Evolutionary conservation across 2,797 vertebrate species (phyloP).

Genomic region (Melanotaenia parkinsoni): DNA sequence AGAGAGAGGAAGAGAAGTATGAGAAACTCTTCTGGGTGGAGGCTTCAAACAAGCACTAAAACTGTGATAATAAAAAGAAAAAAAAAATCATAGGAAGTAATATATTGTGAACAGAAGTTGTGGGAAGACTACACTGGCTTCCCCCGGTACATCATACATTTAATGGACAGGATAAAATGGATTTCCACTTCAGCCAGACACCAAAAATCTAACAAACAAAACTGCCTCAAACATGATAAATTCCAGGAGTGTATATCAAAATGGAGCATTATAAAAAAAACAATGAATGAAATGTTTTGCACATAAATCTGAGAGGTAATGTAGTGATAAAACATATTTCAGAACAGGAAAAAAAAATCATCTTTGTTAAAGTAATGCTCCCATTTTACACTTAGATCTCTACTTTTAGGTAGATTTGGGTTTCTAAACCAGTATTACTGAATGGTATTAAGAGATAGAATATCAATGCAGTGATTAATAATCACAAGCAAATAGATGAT

Average conservation of each 20-base stretch:
- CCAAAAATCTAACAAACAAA: not conserved
- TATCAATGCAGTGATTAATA: not conserved
- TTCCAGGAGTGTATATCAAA: not conserved
- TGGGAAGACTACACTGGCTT: not conserved
- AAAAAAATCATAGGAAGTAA: conserved; percentile 16
- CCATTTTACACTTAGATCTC: not conserved
- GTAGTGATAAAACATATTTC: not conserved
- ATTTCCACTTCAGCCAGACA: not conserved
- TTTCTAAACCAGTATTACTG: not conserved
- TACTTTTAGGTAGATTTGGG: not conserved
- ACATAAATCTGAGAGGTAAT: not conserved
- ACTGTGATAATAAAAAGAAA: not conserved
- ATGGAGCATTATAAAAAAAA: not conserved
- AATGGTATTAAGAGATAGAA: not conserved
- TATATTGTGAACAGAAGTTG: not conserved
- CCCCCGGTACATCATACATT: conserved; percentile 3
- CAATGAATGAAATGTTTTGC: not conserved
- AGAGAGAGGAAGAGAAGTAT: conserved; percentile 12
- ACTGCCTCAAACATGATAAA: not conserved
- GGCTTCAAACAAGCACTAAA: conserved; percentile 13
- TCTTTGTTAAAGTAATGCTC: not conserved
- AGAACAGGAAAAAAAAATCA: not conserved
- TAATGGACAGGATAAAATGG: conserved; percentile 10
- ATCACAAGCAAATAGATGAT: not conserved
- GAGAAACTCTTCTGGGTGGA: not conserved